A percentile compares a stretch with the other conserved stretches of the same genome.
Conservation (phyloP, 2,797 vertebrate genomes). For the Hirundo rustica region DNA sequence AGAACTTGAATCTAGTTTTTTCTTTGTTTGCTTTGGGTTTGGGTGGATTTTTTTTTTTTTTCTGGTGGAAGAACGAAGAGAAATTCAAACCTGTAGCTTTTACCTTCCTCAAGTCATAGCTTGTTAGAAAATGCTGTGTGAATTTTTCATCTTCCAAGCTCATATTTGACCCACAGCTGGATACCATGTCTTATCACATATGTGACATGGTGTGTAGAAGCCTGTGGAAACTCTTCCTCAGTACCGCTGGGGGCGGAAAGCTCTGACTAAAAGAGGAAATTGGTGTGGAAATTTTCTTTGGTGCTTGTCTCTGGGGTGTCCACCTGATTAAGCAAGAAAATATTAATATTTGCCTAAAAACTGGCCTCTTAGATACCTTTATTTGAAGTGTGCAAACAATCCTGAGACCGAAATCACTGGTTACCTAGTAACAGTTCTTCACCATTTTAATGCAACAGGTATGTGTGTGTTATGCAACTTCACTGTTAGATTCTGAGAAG, state of each 20-base stretch:
- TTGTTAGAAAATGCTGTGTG: neutral
- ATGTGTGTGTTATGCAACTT: slow-evolving; percentile 15
- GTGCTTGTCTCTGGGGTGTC: neutral
- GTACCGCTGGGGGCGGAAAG: neutral
- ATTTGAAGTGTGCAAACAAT: slow-evolving; percentile 9
- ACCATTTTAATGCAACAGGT: slow-evolving; percentile 40
- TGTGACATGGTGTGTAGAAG: neutral
- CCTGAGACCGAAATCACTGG: neutral
- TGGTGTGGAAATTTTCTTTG: neutral
- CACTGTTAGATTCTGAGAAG: slow-evolving; percentile 47
- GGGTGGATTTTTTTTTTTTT: neutral
- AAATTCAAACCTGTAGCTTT: neutral
- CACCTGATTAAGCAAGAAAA: neutral
- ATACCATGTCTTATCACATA: neutral
- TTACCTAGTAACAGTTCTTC: slow-evolving; percentile 47
- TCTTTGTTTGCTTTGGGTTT: neutral
- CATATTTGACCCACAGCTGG: neutral
- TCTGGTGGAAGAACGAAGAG: neutral
- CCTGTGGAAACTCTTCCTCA: neutral
- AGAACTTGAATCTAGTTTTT: neutral
- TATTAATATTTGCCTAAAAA: neutral
- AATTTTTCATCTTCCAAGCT: neutral
- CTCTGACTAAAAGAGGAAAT: neutral
- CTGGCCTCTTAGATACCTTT: neutral
- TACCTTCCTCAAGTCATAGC: neutral